Conservation (phyloP, 2,888 invertebrate species). For the Polydrusus pterygomalis region DNA sequence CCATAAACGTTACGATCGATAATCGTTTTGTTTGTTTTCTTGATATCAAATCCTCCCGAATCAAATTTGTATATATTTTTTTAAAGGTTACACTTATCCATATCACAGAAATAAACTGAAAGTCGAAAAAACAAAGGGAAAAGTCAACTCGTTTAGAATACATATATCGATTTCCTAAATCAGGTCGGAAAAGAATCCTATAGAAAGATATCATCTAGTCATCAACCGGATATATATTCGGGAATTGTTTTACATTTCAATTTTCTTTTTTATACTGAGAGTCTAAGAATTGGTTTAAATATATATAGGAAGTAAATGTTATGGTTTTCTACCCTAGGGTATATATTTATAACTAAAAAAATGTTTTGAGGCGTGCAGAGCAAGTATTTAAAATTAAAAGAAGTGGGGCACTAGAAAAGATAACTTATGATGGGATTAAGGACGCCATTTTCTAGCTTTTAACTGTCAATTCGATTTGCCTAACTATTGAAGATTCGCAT, state of each 20-base stretch:
- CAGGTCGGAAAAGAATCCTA: conserved; percentile 10
- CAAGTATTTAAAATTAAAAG: no score
- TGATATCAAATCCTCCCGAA: neutral
- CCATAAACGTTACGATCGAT: no score
- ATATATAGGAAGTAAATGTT: neutral
- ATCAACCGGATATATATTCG: conserved; percentile 20
- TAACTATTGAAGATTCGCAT: no score
- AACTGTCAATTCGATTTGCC: no score
- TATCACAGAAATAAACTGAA: neutral
- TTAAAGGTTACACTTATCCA: conserved; percentile 2
- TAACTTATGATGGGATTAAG: no score
- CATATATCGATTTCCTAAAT: conserved; percentile 4
- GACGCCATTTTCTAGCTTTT: no score
- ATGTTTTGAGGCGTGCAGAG: no score
- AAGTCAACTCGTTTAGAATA: conserved; percentile 16
- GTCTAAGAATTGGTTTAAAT: neutral
- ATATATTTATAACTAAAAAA: no score
- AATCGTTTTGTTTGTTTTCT: neutral
- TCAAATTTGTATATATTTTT: neutral
- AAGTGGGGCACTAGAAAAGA: no score
- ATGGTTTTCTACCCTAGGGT: neutral
- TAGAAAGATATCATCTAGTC: conserved; percentile 18
- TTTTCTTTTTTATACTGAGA: conserved; percentile 14
- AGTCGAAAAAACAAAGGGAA: neutral
- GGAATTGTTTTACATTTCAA: conserved; percentile 25